Conservation (phyloP, 2,797 vertebrate genomes). For the Trachops cirrhosus region DNA sequence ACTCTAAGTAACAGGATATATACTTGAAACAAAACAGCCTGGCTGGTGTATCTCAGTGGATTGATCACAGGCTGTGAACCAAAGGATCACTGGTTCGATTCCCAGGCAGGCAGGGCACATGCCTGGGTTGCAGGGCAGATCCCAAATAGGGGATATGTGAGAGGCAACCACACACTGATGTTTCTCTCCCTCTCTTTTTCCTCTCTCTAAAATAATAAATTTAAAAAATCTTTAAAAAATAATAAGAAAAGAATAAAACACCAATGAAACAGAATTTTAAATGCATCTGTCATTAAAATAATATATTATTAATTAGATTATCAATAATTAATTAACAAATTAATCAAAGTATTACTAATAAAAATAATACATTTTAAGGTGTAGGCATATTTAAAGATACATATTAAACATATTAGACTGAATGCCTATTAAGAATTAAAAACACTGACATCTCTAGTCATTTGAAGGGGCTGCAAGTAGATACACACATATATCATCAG, state of each 20-base stretch:
- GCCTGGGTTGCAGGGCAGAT: too few relatives aligned
- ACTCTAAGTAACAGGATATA: not conserved
- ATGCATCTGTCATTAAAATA: not conserved
- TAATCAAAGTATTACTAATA: not conserved
- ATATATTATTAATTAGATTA: not conserved
- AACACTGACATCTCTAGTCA: accelerated
- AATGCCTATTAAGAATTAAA: not conserved
- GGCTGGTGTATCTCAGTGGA: too few relatives aligned
- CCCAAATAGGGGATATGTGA: too few relatives aligned
- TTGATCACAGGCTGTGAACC: too few relatives aligned
- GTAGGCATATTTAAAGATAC: not conserved
- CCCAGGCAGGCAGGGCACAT: too few relatives aligned
- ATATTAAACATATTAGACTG: not conserved
- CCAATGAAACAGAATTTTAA: not conserved
- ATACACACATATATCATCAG: not conserved
- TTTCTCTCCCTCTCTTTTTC: too few relatives aligned
- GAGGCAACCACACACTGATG: too few relatives aligned
- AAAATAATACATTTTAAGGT: not conserved
- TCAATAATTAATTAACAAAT: not conserved
- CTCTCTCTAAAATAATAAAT: too few relatives aligned
- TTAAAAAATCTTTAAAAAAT: too few relatives aligned
- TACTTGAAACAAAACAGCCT: not conserved
- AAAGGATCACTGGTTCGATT: too few relatives aligned
- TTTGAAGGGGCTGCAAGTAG: not conserved
- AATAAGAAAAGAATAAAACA: not conserved